Evolutionary conservation across 1,140 invertebrate genomes (phyloP).

Genomic region (Drosophila tropicalis): DNA sequence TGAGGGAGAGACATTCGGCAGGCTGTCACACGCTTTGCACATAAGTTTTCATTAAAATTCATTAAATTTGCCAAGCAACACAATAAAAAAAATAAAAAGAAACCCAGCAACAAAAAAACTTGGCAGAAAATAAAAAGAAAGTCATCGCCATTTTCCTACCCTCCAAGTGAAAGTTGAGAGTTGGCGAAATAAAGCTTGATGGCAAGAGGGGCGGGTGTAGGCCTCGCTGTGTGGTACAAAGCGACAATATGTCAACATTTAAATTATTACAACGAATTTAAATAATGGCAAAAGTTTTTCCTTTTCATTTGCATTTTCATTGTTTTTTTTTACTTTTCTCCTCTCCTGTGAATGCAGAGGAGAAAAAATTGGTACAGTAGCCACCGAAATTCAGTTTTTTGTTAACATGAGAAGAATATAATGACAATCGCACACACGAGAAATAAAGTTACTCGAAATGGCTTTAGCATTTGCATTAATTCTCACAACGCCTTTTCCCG

Average conservation of each 20-base stretch:
- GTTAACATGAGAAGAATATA: constrained; percentile 1
- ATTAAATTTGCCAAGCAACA: constrained; percentile 65
- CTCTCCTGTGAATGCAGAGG: constrained; percentile 6
- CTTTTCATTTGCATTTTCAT: constrained; percentile 33
- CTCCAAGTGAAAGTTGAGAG: constrained; percentile 46
- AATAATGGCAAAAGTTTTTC: constrained; percentile 66
- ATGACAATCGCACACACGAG: not conserved
- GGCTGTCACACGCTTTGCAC: constrained; percentile 34
- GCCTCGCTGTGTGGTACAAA: constrained; percentile 20
- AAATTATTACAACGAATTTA: constrained; percentile 72
- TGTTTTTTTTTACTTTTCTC: constrained; percentile 6
- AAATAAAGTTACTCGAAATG: not conserved
- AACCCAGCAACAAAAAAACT: constrained; percentile 11
- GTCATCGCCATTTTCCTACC: constrained; percentile 12
- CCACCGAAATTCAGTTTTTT: not conserved
- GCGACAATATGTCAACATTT: constrained; percentile 76
- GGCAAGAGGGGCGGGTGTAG: not conserved
- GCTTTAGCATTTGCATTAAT: too few relatives aligned
- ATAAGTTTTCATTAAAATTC: constrained; percentile 78
- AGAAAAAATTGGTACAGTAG: constrained; percentile 17
- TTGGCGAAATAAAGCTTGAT: not conserved
- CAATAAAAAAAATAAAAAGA: constrained; percentile 54
- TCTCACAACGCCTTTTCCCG: too few relatives aligned
- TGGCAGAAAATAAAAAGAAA: constrained; percentile 38
- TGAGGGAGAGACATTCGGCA: not conserved